Evolutionary conservation across 1,140 invertebrate species (phyloP).

Genomic region (Drosophila santomea): DNA sequence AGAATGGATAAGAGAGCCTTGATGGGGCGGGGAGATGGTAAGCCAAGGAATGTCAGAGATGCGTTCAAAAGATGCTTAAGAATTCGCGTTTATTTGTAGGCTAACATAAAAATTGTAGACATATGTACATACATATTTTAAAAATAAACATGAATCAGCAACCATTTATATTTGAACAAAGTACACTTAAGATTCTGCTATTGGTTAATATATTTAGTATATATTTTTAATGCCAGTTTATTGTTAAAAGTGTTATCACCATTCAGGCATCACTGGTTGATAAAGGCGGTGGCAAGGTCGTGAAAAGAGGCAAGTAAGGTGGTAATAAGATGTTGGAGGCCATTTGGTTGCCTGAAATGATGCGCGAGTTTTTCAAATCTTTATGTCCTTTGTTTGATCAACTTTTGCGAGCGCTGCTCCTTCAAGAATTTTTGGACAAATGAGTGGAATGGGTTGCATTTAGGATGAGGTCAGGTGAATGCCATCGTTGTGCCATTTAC

Average conservation of each 20-base stretch:
- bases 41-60: background rate
- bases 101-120: too few species aligned
- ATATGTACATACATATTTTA: too few species aligned
- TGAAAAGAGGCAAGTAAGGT: background rate
- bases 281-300: background rate
- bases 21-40: background rate
- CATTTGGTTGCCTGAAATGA: constrained; percentile 55
- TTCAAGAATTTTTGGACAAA: background rate
- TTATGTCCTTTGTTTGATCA: constrained; percentile 72
- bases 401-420: constrained; percentile 27
- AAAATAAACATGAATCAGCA: background rate
- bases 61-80: background rate
- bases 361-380: constrained; percentile 61
- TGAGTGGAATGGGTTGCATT: background rate
- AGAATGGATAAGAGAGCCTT: background rate
- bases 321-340: constrained; percentile 4
- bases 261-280: background rate
- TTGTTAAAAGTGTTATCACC: background rate
- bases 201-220: background rate
- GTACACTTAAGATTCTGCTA: background rate
- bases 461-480: constrained; percentile 16
- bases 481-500: constrained; percentile 36
- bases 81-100: background rate
- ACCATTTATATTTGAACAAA: background rate
- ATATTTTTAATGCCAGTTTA: too few species aligned